Evolutionary conservation across 23 tunicate species (phyloP).

Genomic region (Trididemnum clinides): DNA sequence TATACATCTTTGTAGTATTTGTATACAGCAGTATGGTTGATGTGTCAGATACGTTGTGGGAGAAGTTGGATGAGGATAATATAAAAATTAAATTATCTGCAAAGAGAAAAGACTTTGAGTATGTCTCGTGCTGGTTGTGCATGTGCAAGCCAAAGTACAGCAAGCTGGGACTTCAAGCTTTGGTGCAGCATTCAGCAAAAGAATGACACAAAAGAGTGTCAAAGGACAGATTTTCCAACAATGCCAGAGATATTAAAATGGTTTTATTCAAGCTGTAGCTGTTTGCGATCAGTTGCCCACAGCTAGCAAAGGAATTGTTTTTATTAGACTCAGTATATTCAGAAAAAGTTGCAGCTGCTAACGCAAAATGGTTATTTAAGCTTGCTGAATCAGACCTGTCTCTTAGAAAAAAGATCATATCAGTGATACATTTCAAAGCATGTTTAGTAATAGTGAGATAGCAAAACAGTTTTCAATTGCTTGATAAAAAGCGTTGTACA

Average conservation of each 20-base stretch:
- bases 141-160: background rate
- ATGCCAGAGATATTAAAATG: background rate
- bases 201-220: background rate
- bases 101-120: background rate
- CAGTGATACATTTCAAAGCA: background rate
- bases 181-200: background rate
- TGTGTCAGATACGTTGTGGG: background rate
- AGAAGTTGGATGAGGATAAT: background rate
- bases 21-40: background rate
- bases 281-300: background rate
- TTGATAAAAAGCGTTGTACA: background rate
- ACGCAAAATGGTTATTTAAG: background rate
- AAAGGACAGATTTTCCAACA: background rate
- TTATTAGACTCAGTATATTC: background rate
- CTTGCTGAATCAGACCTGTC: background rate
- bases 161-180: background rate
- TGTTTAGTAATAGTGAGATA: background rate
- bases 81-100: background rate
- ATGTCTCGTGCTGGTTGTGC: background rate
- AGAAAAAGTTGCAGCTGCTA: background rate
- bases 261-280: background rate
- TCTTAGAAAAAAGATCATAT: background rate
- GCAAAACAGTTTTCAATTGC: background rate
- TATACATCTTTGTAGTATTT: background rate
- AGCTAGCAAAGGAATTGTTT: background rate